These are phyloP conservation scores for Loripinus fragilis DNA, from an alignment of 2,888 invertebrate species.

Conservation along the genomic window DNA sequence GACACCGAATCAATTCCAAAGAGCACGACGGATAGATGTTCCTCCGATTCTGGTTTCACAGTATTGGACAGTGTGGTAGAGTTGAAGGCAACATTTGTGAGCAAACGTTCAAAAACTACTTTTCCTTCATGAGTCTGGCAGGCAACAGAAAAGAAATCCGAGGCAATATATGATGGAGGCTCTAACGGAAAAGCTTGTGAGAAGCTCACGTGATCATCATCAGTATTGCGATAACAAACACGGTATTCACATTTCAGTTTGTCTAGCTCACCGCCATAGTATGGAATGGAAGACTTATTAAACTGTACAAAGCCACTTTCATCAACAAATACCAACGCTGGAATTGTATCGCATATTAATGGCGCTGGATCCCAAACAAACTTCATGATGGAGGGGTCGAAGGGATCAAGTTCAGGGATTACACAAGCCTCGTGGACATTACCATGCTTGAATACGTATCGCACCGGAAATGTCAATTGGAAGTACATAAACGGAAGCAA, in stretches of 20 bases:
- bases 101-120: conserved; percentile 35
- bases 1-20: conserved; percentile 65
- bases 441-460: conserved; percentile 50
- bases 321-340: conserved; percentile 42
- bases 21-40: conserved; percentile 52
- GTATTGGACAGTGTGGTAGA: neutral
- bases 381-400: conserved; percentile 52
- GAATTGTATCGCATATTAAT: conserved; percentile 41
- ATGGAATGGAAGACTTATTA: conserved; percentile 40
- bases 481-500: conserved; percentile 45
- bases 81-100: conserved; percentile 31
- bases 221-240: conserved; percentile 32
- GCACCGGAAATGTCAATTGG: conserved; percentile 52
- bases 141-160: conserved; percentile 52
- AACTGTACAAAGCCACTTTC: conserved; percentile 33
- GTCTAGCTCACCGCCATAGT: conserved; percentile 3
- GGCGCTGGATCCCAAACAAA: conserved; percentile 62
- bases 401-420: conserved; percentile 51
- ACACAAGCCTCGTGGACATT: conserved; percentile 41
- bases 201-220: conserved; percentile 53
- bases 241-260: conserved; percentile 41
- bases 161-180: conserved; percentile 40
- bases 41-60: conserved; percentile 33
- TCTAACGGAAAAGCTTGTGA: conserved; percentile 28
- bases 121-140: conserved; percentile 28